Base-by-base conservation (phyloP, 2,888 invertebrate genomes). In the Corbicula japonica region DNA sequence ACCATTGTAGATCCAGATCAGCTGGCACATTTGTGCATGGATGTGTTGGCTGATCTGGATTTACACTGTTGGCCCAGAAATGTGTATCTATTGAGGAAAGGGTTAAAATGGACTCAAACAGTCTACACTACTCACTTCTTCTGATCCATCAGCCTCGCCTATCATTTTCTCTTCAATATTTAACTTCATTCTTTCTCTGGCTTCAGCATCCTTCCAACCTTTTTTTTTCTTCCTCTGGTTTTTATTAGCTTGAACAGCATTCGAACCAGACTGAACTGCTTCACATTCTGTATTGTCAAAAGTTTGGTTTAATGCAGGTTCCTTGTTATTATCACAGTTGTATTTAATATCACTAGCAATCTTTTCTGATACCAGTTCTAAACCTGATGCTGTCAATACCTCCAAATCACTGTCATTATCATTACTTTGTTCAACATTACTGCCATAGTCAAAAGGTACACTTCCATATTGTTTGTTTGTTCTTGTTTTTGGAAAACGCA, bases 361-460 rank as follows among this genome's bases (percentile, higher is more conserved):
- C 2, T 41, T 34, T 32, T 68, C 70, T 35, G 76, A 72, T 18
- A 75, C 77, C 60, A 85, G 35, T 70, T 78, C 74, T 74, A 85
- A 84, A 30, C 84, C 85, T 65, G 78, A 70, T 12, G 78, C 81
- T 50, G 87, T 85, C 44, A 76, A 79, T 30, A 88, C 86, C 10
- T 76, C 68, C 32, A 77, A 65, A n/a, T 69, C 34, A n/a, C 82
- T 62, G 56, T 85, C 73, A 12, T 60, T 63, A 21, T 83, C 74
- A 6, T 84, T 75, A 10, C 63, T 60, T n/a, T 82, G 73, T 6
- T 72, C 81, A 15, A 80, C 77, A 2, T 61, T 63, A 6, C 69
- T 72, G 5, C 88, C 89, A 86, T 94, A 94, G 74, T 94, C 92
- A 84, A 92, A 93, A n/a, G 93, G 91, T 10, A 94, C 94, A 87